Percentiles rank a stretch among this genome's conserved stretches.
Conservation (phyloP, 2,888 invertebrate species). For the Caenorhabditis zanzibari region DNA sequence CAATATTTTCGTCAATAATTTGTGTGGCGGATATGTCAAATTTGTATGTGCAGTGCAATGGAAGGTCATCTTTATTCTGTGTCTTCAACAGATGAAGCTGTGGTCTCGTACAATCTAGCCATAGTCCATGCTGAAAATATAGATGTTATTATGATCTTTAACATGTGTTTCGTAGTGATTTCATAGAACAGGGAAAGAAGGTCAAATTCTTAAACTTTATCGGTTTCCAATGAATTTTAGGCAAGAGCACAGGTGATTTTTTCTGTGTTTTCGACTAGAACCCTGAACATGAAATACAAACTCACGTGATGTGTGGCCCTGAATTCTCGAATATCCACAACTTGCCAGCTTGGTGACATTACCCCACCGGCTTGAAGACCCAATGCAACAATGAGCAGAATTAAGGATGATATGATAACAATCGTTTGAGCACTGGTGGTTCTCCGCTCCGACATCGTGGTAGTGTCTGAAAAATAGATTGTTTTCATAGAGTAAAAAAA, state of each 20-base stretch:
- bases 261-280: neutral
- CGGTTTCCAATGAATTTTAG: neutral
- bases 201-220: neutral
- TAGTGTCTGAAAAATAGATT: slow-evolving; percentile 43
- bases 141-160: neutral
- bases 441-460: slow-evolving; percentile 57
- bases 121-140: slow-evolving; percentile 81
- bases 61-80: slow-evolving; percentile 72
- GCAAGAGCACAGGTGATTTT: neutral
- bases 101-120: slow-evolving; percentile 82
- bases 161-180: neutral
- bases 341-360: slow-evolving; percentile 82
- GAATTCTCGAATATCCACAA: slow-evolving; percentile 82
- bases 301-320: slow-evolving; percentile 81
- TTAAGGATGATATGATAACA: slow-evolving; percentile 66
- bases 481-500: neutral
- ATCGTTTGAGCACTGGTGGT: slow-evolving; percentile 62
- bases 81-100: slow-evolving; percentile 67
- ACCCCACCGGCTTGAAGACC: slow-evolving; percentile 80
- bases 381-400: slow-evolving; percentile 78
- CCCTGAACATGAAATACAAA: neutral
- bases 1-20: slow-evolving; percentile 81
- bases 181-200: too few species aligned
- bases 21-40: slow-evolving; percentile 80
- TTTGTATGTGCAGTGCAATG: slow-evolving; percentile 83